Conservation (phyloP, 2,113 vertebrate genomes). For the Archilochus colubris region DNA sequence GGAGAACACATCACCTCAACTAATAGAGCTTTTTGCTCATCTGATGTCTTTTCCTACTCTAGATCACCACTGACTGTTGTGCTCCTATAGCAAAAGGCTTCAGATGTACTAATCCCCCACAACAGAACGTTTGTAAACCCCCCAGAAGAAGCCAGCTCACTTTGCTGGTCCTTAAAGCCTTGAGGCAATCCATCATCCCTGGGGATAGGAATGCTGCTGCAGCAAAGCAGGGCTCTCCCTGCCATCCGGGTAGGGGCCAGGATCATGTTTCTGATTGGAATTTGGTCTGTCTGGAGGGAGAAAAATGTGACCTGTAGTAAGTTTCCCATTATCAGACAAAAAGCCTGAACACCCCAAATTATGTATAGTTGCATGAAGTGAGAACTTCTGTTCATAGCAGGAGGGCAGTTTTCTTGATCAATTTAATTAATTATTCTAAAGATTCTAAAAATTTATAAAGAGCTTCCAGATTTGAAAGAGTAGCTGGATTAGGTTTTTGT, state of each 20-base stretch:
- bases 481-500: neutral
- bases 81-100: neutral
- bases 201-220: neutral
- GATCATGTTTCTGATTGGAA: slow-evolving; percentile 55
- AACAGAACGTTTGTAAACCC: neutral
- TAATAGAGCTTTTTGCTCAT: neutral
- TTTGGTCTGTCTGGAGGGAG: slow-evolving; percentile 72
- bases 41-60: neutral
- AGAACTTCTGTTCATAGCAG: neutral
- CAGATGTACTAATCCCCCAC: neutral
- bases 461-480: neutral
- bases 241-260: slow-evolving; percentile 1
- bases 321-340: slow-evolving; percentile 69
- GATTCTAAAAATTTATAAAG: neutral
- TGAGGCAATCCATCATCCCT: neutral
- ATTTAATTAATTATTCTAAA: neutral
- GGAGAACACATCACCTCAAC: neutral
- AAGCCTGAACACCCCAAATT: slow-evolving; percentile 59
- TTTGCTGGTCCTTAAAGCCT: neutral
- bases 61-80: neutral
- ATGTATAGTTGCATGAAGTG: neutral
- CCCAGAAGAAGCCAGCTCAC: neutral
- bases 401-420: neutral
- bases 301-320: slow-evolving; percentile 61
- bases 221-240: neutral